phyloP scores from a whole-genome alignment of 92 coral and sea anemone genomes.

The Epizoanthus fatuus region DNA sequence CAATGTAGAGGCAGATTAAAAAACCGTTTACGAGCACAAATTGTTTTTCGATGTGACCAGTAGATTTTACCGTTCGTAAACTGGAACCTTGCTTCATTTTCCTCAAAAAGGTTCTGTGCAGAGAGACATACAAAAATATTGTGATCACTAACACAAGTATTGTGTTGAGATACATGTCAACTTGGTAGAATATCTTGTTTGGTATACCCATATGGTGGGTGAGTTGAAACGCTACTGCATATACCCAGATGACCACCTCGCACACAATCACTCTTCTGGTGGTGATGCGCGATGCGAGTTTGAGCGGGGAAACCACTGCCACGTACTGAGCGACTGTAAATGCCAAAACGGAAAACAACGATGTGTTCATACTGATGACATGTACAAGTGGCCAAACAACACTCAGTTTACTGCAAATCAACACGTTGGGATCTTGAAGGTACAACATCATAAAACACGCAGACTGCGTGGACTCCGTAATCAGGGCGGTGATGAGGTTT shows the following conservation, averaged over 20 bases:
- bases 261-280: constrained; percentile 9
- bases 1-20: constrained; percentile 6
- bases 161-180: constrained; percentile 33
- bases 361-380: constrained; percentile 15
- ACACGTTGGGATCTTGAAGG: constrained; percentile 1
- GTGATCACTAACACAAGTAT: constrained; percentile 11
- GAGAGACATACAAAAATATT: not conserved
- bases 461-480: constrained; percentile 24
- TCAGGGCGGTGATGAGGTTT: constrained; percentile 29
- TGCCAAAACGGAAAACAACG: constrained; percentile 26
- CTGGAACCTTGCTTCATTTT: constrained; percentile 14
- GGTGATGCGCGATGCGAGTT: constrained; percentile 31
- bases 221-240: constrained; percentile 18
- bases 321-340: constrained; percentile 35
- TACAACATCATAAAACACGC: constrained; percentile 40
- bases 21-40: constrained; percentile 30
- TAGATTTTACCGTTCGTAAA: constrained; percentile 10
- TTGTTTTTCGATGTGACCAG: constrained; percentile 12
- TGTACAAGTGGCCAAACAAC: constrained; percentile 4
- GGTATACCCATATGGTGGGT: constrained; percentile 16
- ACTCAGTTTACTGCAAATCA: constrained; percentile 4
- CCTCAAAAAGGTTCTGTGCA: constrained; percentile 4
- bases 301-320: constrained; percentile 24
- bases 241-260: constrained; percentile 12
- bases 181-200: constrained; percentile 29